These are phyloP conservation scores for Xestia xanthographa DNA, from an alignment of 2,888 invertebrate genomes.

Conservation along the genomic window DNA sequence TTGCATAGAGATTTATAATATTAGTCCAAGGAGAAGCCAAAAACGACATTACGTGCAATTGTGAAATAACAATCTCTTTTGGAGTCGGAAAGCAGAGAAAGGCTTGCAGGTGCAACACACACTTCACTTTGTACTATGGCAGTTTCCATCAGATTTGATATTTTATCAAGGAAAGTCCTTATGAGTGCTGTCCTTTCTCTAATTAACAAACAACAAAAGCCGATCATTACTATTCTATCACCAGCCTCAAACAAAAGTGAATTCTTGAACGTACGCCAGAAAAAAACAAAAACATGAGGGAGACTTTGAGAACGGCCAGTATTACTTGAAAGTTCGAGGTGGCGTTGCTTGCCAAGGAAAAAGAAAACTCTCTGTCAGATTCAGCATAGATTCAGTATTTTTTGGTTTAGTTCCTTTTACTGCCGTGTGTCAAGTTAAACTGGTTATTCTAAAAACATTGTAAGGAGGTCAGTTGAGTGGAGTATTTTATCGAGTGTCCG, in stretches of 20 bases:
- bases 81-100: neutral
- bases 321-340: conserved; percentile 9
- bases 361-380: neutral
- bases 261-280: conserved; percentile 52
- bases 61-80: neutral
- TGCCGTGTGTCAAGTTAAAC: neutral
- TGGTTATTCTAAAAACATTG: conserved; percentile 29
- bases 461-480: conserved; percentile 39
- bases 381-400: neutral
- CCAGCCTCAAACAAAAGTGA: conserved; percentile 44
- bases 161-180: conserved; percentile 41
- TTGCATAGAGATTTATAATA: neutral
- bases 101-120: neutral
- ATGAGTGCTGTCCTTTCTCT: conserved; percentile 33
- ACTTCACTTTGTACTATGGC: neutral
- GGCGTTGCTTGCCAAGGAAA: conserved; percentile 1
- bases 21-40: conserved; percentile 11
- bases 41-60: neutral
- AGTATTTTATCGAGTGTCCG: conserved; percentile 34
- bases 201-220: conserved; percentile 26
- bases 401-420: neutral
- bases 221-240: conserved; percentile 48
- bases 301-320: conserved; percentile 18
- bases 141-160: neutral
- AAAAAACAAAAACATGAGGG: conserved; percentile 22